Base-by-base conservation (phyloP, 1,140 invertebrate species). In the Bombus polaris region DNA sequence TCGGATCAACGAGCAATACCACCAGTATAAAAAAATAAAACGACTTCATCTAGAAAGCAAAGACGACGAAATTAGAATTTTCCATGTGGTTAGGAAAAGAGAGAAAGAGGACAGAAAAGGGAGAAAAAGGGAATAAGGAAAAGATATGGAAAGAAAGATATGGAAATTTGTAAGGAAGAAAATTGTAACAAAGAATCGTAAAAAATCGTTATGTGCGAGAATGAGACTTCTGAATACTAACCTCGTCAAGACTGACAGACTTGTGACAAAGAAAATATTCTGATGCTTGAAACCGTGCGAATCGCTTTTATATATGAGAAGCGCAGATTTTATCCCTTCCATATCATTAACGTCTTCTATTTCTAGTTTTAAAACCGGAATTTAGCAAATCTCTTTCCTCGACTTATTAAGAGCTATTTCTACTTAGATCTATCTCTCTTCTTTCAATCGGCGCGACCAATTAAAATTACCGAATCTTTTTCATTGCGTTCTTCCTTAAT, bases 11-110 rank as follows among this genome's bases (percentile, higher is more conserved):
- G 25, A 93, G 73, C 18, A 92, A 8, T 25, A 88, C 4, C 0
- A 73, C 39, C n/a, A 89, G 44, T 32, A 88, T 25, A 25, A 93
- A 13, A 2, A 90, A 39, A 15, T 68, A 65, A 3, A 42, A 78
- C 25, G 83, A 71, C 42, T 77, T 68, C 90, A 93, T 93, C 92
- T 93, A 15, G 72, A 74, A 86, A 76, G 22, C 25, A 44, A 53
- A 72, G 18, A 53, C 18, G 18, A 6, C 47, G 53, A 59, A 76
- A 59, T 37, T 47, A 13, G 25, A 32, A 75, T 53, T 53, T 74
- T 47, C 32, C 1, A 15, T 12, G 12, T 6, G 47, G 9, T 32
- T 28, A 18, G 4, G 13, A 77, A 39, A 32, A 15, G 10, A 25
- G n/a, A 6, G 10, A 9, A n/a, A 62, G 10, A 2, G 1, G 3